These are phyloP conservation scores for Thryonomys swinderianus DNA, from an alignment of 2,113 vertebrate species.

Conservation along the genomic window DNA sequence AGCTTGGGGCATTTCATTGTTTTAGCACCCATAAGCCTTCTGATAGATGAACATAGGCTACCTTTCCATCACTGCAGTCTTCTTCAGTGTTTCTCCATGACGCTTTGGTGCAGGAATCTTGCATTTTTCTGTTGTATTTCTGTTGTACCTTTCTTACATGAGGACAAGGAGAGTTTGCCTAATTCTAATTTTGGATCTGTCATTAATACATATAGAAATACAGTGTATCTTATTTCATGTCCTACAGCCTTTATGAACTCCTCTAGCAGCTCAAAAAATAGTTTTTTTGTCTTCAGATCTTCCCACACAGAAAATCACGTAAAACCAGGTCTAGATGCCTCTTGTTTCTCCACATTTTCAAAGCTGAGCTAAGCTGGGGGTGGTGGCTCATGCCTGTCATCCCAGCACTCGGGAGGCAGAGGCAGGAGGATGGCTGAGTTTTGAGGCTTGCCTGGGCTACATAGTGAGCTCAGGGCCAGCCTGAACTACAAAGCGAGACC, in stretches of 20 bases:
- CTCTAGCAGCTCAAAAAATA: neutral
- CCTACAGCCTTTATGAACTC: neutral
- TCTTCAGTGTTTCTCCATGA: neutral
- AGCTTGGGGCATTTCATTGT: neutral
- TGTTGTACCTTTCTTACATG: neutral
- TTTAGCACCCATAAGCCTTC: neutral
- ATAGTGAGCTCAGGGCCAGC: too few species aligned
- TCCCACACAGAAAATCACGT: neutral
- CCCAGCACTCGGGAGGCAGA: too few species aligned
- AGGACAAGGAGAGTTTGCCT: neutral
- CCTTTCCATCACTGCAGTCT: neutral
- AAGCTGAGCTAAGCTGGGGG: too few species aligned
- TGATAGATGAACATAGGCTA: neutral
- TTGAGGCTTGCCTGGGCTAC: too few species aligned
- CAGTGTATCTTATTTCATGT: neutral
- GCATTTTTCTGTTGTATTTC: neutral
- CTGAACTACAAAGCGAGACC: too few species aligned
- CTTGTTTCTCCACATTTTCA: neutral
- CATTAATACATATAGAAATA: neutral
- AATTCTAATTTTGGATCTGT: neutral
- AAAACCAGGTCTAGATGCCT: neutral
- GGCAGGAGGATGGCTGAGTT: too few species aligned
- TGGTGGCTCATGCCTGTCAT: too few species aligned
- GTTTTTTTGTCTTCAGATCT: neutral
- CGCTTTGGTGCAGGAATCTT: neutral